phyloP scores from a whole-genome alignment of 2,888 invertebrate species.

The Phania funesta region DNA sequence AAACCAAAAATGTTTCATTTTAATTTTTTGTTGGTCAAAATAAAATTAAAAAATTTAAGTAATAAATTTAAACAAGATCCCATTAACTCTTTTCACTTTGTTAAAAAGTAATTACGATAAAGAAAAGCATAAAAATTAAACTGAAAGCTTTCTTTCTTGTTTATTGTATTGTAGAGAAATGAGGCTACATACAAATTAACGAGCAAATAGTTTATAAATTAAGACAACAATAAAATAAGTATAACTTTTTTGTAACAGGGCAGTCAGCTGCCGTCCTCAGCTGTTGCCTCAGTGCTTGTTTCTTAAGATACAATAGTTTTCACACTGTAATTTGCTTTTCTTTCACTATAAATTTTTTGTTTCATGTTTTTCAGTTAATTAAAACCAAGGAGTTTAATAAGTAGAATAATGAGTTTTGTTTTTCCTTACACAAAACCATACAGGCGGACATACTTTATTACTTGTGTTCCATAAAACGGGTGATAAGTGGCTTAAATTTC shows the following conservation, averaged over 20 bases:
- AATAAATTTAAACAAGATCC: constrained; percentile 26
- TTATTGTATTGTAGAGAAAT: constrained; percentile 18
- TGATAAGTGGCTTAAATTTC: no score
- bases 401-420: constrained; percentile 63
- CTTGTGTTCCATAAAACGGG: no score
- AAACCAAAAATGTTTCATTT: constrained; percentile 14
- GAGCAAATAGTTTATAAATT: constrained; percentile 33
- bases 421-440: constrained; percentile 30
- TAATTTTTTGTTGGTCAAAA: constrained; percentile 10
- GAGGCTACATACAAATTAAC: constrained; percentile 27
- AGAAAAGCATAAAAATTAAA: constrained; percentile 17
- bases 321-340: background rate
- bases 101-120: constrained; percentile 38
- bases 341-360: background rate
- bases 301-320: constrained; percentile 10
- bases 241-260: background rate
- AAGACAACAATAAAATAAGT: no score
- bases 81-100: constrained; percentile 7
- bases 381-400: constrained; percentile 60
- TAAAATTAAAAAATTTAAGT: constrained; percentile 18
- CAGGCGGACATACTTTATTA: no score
- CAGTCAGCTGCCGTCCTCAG: background rate
- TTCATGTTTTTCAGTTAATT: constrained; percentile 35
- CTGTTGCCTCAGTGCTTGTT: constrained; percentile 4
- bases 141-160: background rate